Evolutionary conservation across 2,113 vertebrate genomes (phyloP).

Genomic region (Turnix velox): DNA sequence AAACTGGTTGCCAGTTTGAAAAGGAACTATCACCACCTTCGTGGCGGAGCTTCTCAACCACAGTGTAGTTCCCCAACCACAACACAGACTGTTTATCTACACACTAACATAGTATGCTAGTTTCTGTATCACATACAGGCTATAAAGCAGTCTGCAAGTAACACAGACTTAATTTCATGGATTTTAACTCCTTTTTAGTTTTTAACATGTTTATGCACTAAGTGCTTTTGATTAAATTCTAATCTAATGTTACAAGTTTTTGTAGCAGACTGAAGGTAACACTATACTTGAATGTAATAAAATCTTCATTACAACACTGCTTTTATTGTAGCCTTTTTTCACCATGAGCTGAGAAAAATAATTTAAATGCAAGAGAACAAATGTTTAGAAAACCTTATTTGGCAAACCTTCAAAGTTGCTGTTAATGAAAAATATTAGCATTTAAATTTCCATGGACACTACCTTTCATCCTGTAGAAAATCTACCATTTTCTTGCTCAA

Average conservation of each 20-base stretch:
- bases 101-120: not conserved
- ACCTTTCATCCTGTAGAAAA: not conserved
- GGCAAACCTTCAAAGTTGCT: slow-evolving; percentile 23
- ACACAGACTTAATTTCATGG: not conserved
- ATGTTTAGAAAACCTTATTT: slow-evolving; percentile 4
- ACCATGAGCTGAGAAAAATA: not conserved
- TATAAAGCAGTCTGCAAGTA: not conserved
- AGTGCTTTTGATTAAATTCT: slow-evolving; percentile 3
- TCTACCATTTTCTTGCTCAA: not conserved
- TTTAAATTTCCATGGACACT: not conserved
- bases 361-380: not conserved
- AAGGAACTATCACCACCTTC: not conserved
- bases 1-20: not conserved
- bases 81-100: too few species aligned
- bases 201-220: not conserved
- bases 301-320: not conserved
- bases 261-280: not conserved
- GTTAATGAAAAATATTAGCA: slow-evolving; percentile 5
- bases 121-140: not conserved
- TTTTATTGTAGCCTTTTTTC: not conserved
- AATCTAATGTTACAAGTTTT: not conserved
- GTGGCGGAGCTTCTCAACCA: not conserved
- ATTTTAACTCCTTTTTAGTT: not conserved
- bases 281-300: not conserved
- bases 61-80: not conserved